Base-by-base conservation (phyloP, 1,140 invertebrate genomes). In the Zaprionus ghesquierei region DNA sequence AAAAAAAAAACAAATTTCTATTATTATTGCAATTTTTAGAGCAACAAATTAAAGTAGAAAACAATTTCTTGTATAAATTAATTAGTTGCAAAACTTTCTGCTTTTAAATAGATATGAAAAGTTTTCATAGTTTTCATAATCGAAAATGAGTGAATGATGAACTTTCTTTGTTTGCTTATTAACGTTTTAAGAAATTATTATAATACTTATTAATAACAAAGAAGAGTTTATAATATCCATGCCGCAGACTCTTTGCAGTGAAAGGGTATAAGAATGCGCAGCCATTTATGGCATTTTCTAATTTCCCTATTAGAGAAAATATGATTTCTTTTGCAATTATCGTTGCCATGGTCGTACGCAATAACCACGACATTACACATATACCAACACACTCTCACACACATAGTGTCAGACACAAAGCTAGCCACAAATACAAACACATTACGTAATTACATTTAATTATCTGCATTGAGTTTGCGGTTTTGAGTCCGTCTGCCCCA, bases 391-490 rank as follows among this genome's bases (percentile, higher is more conserved):
- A 63, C 62, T 59, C 59, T 71, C 69, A 66, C 54, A 63, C 51
- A 55, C 55, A 69, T 55, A 63, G n/a, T 25, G 6, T 18, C 15
- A 46, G 44, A 54, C 60, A 63, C 49, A 50, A 38, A 41, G 49
- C 41, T 27, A 59, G 33, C 56, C 46, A 31, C 49, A 68, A 51
- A 69, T 58, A 79, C 65, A 71, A 82, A 69, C 71, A 76, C 78
- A 79, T 86, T 89, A 79, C 64, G 72, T 87, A 87, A 87, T 87
- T 87, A 87, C 75, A 79, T 87, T 87, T 87, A 87, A 87, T 87
- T 87, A 87, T 87, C 84, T 65, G 84, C 84, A 87, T 82, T 82
- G 72, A 89, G 75, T 77, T 87, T 89, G 82, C 51, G 82, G 79
- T 68, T 59, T 56, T 64, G 49, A 29, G 46, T 44, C 2, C 53